A percentile compares a stretch with the other conserved stretches of the same genome.
These are phyloP conservation scores for Ahaetulla prasina DNA, from an alignment of 2,113 vertebrate genomes.

Conservation along the genomic window DNA sequence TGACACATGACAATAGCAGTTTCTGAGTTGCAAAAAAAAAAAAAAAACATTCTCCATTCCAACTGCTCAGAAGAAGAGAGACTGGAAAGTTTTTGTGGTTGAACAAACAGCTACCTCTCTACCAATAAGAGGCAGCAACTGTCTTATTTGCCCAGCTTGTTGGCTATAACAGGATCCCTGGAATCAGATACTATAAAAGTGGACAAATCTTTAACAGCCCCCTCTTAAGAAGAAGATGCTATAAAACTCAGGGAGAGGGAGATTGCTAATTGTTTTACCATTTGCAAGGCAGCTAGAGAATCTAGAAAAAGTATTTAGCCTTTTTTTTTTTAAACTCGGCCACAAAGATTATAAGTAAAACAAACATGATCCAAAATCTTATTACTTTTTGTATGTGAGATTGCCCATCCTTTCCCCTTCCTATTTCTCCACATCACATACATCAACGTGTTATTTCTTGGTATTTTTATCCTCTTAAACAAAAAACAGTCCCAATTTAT, in stretches of 20 bases:
- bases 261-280: not conserved
- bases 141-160: conserved; percentile 28
- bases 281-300: not conserved
- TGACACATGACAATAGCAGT: conserved; percentile 54
- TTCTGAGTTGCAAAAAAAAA: conserved; percentile 28
- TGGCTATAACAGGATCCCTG: not conserved
- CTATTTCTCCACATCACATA: not conserved
- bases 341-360: not conserved
- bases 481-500: not conserved
- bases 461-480: not conserved
- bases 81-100: conserved; percentile 44
- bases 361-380: not conserved
- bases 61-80: conserved; percentile 6
- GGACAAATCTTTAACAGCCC: not conserved
- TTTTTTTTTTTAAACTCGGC: not conserved
- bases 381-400: not conserved
- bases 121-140: conserved; percentile 21
- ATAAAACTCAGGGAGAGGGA: not conserved
- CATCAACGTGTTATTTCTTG: not conserved
- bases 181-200: not conserved
- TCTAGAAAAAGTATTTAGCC: not conserved
- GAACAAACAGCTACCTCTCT: conserved; percentile 14
- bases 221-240: not conserved
- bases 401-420: not conserved
- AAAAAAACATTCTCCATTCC: conserved; percentile 12